Evolutionary conservation across 2,113 vertebrate genomes (phyloP), one percentile per base, ranked within the genome.

Genomic region (Meles meles): DNA sequence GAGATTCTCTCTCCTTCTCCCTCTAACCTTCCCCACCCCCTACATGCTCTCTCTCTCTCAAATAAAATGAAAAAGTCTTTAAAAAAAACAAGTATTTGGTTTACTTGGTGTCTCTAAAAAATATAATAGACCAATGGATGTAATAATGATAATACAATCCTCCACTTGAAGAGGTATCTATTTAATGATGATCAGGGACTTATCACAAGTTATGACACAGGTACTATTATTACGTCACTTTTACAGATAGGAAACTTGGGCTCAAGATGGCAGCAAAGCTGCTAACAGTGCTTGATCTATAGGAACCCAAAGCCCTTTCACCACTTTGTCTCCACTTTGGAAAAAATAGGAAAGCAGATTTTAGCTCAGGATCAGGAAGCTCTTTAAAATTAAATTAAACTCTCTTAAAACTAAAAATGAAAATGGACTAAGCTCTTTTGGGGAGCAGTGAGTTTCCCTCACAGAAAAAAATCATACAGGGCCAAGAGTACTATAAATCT

Each of bases 91-190:
- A 97, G 13, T 17, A 89, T 83, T 84, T 63, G 8, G 61, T 80
- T 71, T 95, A 65, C 83, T 80, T 59, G 86, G 23, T 91, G 49
- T 82, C 29, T 91, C 57, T 92, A 42, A 96, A 97, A 55, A 72
- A 57, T 27, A 47, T 44, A 87, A 39, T 52, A 95, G 49, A 59
- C 27, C 39, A 77, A 34, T 55, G 18, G 29, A 29, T 61, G 21
- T 82, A 55, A 55, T 84, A 71, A 83, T 71, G 63, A 88, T 63
- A 69, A 57, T 34, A 52, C 4, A 82, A 94, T 31, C 44, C 37
- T 85, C 63, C 21, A 52, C 34, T 88, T 23, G 69, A 18, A 93
- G 5, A 86, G 13, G 21, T 20, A 69, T 79, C 65, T 81, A 20
- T 74, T 27, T 81, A 87, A 67, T 67, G 34, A 88, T 87, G 74